Evolutionary conservation across 1,140 invertebrate species (phyloP).

Genomic region (Panonychus citri): DNA sequence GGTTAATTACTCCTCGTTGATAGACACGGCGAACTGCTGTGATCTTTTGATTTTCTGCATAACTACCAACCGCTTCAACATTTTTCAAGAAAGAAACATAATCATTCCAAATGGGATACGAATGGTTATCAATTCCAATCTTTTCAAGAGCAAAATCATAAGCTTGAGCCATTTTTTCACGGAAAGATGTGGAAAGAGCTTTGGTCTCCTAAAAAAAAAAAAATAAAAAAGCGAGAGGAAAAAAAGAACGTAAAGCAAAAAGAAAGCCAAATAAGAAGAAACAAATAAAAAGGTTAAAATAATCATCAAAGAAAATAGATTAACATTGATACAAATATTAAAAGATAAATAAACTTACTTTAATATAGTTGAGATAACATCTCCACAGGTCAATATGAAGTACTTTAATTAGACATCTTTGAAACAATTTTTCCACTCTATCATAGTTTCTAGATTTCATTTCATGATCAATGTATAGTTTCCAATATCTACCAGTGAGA

Average conservation of each 20-base stretch:
- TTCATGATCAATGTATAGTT: constrained; percentile 97
- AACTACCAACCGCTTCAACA: constrained; percentile 89
- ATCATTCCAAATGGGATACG: constrained; percentile 88
- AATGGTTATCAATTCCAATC: constrained; percentile 92
- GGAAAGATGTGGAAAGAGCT: constrained; percentile 58
- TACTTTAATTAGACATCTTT: constrained; percentile 80
- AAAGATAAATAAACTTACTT: constrained; percentile 22
- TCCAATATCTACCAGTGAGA: constrained; percentile 91
- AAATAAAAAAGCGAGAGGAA: not conserved
- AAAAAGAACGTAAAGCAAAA: too few relatives aligned
- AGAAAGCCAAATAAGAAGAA: not conserved
- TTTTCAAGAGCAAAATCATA: constrained; percentile 98
- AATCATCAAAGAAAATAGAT: not conserved
- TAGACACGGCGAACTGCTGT: constrained; percentile 81
- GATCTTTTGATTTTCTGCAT: constrained; percentile 97
- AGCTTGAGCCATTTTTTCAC: constrained; percentile 97
- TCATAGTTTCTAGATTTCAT: constrained; percentile 88
- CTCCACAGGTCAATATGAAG: constrained; percentile 98
- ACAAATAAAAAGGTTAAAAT: not conserved
- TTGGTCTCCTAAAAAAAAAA: constrained; percentile 48
- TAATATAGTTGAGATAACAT: constrained; percentile 88
- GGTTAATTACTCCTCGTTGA: constrained; percentile 48
- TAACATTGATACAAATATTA: not conserved
- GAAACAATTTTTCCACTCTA: constrained; percentile 94
- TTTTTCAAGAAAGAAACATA: constrained; percentile 93